Evolutionary conservation across 2,797 vertebrate species (phyloP).

Genomic region (Syngnathus acus): DNA sequence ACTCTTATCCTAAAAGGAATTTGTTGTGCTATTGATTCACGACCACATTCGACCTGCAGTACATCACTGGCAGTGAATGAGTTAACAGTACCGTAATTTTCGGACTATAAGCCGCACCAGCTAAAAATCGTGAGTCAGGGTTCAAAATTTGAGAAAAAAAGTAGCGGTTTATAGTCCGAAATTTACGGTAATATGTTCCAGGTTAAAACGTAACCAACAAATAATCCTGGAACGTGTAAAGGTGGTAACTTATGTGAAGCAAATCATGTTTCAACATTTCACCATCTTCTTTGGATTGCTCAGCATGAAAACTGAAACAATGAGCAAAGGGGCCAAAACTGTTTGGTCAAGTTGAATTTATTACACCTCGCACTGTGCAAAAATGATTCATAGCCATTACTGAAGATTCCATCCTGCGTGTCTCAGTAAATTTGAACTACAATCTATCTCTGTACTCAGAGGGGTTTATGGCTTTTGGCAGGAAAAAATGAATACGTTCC

Average conservation of each 20-base stretch:
- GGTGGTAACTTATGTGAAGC: not conserved
- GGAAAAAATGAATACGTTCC: constrained; percentile 27
- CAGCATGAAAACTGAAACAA: constrained; percentile 1
- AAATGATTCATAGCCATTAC: not conserved
- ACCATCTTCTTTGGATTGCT: not conserved
- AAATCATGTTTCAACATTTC: not conserved
- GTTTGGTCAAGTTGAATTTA: constrained; percentile 1
- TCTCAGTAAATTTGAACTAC: not conserved
- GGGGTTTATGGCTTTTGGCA: not conserved
- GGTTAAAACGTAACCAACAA: too few relatives aligned
- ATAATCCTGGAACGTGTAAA: too few relatives aligned
- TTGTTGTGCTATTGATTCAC: not conserved
- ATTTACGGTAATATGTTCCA: too few relatives aligned
- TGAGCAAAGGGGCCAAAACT: not conserved
- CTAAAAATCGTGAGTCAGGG: too few relatives aligned
- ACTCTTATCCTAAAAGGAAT: constrained; percentile 13
- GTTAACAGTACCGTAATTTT: too few relatives aligned
- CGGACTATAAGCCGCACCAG: too few relatives aligned
- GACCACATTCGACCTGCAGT: not conserved
- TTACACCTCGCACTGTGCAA: not conserved
- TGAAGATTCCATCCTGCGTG: constrained; percentile 2
- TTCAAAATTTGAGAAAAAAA: too few relatives aligned
- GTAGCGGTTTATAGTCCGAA: too few relatives aligned
- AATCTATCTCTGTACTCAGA: not conserved
- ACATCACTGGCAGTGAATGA: too few relatives aligned